These are phyloP conservation scores for Lepidocyrtoides sp. DNA, from an alignment of 2,888 invertebrate species.

Conservation along the genomic window DNA sequence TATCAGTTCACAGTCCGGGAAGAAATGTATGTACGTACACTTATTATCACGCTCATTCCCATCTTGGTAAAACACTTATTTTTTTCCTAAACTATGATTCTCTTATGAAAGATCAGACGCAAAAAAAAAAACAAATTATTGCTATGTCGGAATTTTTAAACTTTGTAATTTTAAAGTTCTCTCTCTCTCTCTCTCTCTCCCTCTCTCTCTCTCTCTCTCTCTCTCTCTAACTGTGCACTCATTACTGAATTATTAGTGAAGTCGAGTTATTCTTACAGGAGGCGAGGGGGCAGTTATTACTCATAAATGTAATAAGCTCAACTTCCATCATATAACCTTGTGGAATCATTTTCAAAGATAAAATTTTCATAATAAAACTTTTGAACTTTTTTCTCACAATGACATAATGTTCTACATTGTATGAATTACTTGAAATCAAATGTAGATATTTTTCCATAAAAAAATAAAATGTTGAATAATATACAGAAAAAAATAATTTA, in stretches of 20 bases:
- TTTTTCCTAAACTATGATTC: background rate
- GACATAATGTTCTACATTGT: constrained; percentile 43
- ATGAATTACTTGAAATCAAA: background rate
- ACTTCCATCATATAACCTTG: too few relatives aligned
- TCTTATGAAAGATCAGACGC: background rate
- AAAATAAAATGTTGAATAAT: too few relatives aligned
- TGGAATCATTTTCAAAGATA: constrained; percentile 11
- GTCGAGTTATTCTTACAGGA: constrained; percentile 3
- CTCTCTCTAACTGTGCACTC: constrained; percentile 49
- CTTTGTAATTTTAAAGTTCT: constrained; percentile 36
- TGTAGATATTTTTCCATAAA: too few relatives aligned
- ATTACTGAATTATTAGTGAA: constrained; percentile 52
- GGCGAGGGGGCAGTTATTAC: constrained; percentile 47
- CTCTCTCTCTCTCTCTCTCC: too few relatives aligned
- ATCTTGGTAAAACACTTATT: background rate
- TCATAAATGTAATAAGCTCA: constrained; percentile 38
- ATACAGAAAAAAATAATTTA: too few relatives aligned
- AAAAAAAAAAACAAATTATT: background rate
- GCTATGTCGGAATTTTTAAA: constrained; percentile 52
- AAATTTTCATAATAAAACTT: background rate
- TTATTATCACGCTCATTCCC: constrained; percentile 42
- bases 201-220: too few relatives aligned
- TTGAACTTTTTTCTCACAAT: background rate
- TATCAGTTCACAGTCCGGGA: constrained; percentile 6
- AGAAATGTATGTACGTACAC: constrained; percentile 33